These are phyloP conservation scores for Hololepta plana DNA, from an alignment of 2,888 invertebrate species.

Conservation along the genomic window DNA sequence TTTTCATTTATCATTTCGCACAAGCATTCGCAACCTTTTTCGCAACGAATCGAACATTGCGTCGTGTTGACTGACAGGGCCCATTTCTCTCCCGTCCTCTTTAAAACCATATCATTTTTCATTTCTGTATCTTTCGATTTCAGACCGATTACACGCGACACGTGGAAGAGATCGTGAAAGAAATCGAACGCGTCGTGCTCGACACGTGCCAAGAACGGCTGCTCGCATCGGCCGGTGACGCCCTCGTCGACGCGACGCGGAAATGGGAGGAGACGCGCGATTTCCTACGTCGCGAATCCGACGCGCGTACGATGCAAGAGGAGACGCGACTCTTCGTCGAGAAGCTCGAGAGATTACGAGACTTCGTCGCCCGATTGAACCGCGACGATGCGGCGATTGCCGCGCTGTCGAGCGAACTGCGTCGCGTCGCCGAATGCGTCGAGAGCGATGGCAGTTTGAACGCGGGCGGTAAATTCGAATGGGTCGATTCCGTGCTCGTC, in stretches of 20 bases:
- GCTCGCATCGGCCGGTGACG: conserved; percentile 17
- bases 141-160: conserved; percentile 52
- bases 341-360: conserved; percentile 21
- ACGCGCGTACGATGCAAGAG: conserved; percentile 23
- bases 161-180: conserved; percentile 46
- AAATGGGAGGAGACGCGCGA: conserved; percentile 21
- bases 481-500: conserved; percentile 77
- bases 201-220: conserved; percentile 31
- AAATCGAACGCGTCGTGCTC: conserved; percentile 35
- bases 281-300: conserved; percentile 9
- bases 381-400: too few relatives aligned
- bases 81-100: too few relatives aligned
- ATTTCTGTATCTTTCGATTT: too few relatives aligned
- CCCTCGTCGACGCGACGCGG: conserved; percentile 17
- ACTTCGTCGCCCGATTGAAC: too few relatives aligned
- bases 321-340: conserved; percentile 27
- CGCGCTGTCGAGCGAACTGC: too few relatives aligned
- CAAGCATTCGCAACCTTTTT: too few relatives aligned
- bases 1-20: too few relatives aligned
- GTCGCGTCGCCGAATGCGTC: too few relatives aligned
- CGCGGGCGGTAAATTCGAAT: conserved; percentile 82
- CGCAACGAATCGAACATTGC: too few relatives aligned
- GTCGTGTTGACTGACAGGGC: too few relatives aligned
- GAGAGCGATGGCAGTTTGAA: conserved; percentile 42
- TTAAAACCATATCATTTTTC: too few relatives aligned